Evolutionary conservation across 1,140 invertebrate species (phyloP), one percentile per base, ranked within the genome.

Genomic region (Antheraea pernyi): DNA sequence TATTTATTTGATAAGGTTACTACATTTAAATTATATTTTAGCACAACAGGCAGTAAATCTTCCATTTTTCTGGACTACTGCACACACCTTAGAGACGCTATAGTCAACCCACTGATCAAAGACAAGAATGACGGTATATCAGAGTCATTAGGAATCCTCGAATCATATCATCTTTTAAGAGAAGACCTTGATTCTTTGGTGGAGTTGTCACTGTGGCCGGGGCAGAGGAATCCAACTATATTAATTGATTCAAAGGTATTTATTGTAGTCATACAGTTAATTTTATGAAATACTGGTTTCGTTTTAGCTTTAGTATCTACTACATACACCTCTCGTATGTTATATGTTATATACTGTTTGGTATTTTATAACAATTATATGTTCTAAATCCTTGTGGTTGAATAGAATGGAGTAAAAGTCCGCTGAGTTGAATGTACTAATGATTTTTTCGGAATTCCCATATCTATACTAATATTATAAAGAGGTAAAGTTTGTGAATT

Each of bases 181-280:
- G 98, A 99, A 78, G 98, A 99, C 88, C 93, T 98, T 76, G 98
- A 99, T 74, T 97, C 96, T 16, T 91, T 99, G 10, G 89, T 96
- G 11, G 98, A 99, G 84, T 80, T 99, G 16, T 95, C 96, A 0
- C 79, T 94, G n/a, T 99, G 98, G 98, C 95, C 97, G 0, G 95
- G 95, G 69, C 94, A 95, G 73, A 94, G 94, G 73, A 96, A 98
- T 86, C 95, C 95, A 0, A 95, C 97, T 92, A 94, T 95, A 70
- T 89, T 94, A 67, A 93, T 99, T 39, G 96, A 97, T 75, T 94
- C 96, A 8, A 98, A 98, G 93, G 96, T 97, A 84, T 16, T 16
- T 53, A 11, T 13, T 79, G 36, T 16, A 60, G 46, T 19, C 19
- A 65, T 19, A 8, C 18, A 30, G 22, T 30, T 1, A 30, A 30